Evolutionary conservation across 2,888 invertebrate species (phyloP).

Genomic region (Chamaedrilus cognettii): DNA sequence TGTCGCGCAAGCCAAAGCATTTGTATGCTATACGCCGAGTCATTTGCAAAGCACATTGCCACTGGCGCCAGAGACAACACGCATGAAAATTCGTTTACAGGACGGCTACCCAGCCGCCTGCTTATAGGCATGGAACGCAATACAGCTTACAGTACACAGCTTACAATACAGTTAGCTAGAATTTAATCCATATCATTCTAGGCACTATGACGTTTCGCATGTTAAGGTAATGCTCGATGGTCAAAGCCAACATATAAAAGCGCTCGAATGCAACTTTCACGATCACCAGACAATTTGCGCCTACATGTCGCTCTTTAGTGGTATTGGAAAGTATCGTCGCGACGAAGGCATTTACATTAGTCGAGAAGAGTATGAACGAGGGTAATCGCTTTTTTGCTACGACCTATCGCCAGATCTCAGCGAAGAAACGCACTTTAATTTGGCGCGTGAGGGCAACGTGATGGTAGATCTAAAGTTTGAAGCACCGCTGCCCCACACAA

Average conservation of each 20-base stretch:
- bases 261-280: not conserved
- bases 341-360: not conserved
- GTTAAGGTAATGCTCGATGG: not conserved
- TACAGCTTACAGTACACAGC: not conserved
- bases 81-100: constrained; percentile 1
- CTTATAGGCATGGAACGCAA: not conserved
- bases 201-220: not conserved
- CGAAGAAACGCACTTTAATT: constrained; percentile 8
- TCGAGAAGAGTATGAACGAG: not conserved
- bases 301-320: not conserved
- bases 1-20: constrained; percentile 3
- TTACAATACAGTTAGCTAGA: not conserved
- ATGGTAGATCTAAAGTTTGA: constrained; percentile 10
- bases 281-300: not conserved
- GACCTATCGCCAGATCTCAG: constrained; percentile 5
- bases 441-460: not conserved
- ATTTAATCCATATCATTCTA: not conserved
- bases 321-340: not conserved
- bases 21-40: constrained; percentile 4
- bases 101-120: not conserved
- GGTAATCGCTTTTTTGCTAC: constrained; percentile 5
- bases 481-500: not conserved
- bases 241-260: not conserved
- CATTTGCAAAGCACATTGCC: not conserved
- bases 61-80: not conserved